Conservation (phyloP, 2,888 invertebrate species). For the Petrophora chlorosata region DNA sequence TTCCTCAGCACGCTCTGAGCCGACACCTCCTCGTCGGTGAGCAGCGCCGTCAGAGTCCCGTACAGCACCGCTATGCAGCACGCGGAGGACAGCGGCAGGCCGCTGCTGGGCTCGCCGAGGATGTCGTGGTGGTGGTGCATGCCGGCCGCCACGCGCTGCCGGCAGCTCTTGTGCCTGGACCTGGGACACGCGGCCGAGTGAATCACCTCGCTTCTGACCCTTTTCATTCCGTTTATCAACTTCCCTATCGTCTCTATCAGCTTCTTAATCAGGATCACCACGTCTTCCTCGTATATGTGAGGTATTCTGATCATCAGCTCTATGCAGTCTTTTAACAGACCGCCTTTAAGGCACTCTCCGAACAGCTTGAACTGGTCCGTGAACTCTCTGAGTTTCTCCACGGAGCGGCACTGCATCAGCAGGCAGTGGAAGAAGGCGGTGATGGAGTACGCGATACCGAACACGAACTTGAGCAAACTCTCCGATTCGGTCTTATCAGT, state of each 20-base stretch:
- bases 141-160: conserved; percentile 66
- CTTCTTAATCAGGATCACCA: conserved; percentile 74
- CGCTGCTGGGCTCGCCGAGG: conserved; percentile 76
- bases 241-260: conserved; percentile 83
- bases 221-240: conserved; percentile 82
- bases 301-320: conserved; percentile 81
- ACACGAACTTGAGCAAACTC: conserved; percentile 83
- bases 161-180: conserved; percentile 79
- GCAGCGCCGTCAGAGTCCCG: conserved; percentile 75
- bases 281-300: conserved; percentile 59
- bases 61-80: conserved; percentile 85
- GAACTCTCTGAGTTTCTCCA: conserved; percentile 82
- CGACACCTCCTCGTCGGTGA: conserved; percentile 70
- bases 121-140: conserved; percentile 85
- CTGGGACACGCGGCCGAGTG: conserved; percentile 81
- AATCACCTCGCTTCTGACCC: conserved; percentile 81
- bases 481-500: conserved; percentile 70
- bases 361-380: conserved; percentile 84
- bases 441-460: conserved; percentile 83
- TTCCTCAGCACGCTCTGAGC: conserved; percentile 66
- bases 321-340: conserved; percentile 81
- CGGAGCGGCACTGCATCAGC: conserved; percentile 79
- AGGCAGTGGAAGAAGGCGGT: conserved; percentile 84
- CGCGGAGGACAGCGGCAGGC: conserved; percentile 66
- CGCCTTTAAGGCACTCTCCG: conserved; percentile 83